Evolutionary conservation across 1,140 invertebrate species (phyloP).

Genomic region (Elymnias hypermnestra): DNA sequence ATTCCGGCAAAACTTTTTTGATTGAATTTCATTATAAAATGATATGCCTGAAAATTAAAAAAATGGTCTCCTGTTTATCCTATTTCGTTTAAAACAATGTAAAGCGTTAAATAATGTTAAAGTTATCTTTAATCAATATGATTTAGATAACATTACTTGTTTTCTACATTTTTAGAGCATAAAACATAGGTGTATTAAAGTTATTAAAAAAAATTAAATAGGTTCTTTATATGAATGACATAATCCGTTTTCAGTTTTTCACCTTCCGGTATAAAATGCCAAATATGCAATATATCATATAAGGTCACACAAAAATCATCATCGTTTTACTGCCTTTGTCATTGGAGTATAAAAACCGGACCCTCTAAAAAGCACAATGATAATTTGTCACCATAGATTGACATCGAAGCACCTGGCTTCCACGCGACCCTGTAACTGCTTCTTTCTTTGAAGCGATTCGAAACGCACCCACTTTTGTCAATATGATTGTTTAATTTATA

Average conservation of each 20-base stretch:
- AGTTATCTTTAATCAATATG: too few species aligned
- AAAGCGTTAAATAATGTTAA: too few species aligned
- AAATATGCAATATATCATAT: constrained; percentile 11
- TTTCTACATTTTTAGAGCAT: too few species aligned
- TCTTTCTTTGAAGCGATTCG: constrained; percentile 43
- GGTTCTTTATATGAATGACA: too few species aligned
- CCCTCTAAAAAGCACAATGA: constrained; percentile 47
- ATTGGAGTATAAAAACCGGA: constrained; percentile 22
- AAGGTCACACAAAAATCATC: constrained; percentile 21
- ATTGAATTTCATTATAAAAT: too few species aligned
- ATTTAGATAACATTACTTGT: too few species aligned
- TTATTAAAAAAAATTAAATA: too few species aligned
- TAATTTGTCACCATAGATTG: constrained; percentile 58
- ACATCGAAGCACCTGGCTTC: constrained; percentile 50
- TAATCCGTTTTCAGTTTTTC: neutral
- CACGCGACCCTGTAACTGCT: constrained; percentile 49
- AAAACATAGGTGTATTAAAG: too few species aligned
- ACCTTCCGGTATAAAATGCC: neutral
- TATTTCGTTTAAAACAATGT: too few species aligned
- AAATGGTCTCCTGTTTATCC: too few species aligned
- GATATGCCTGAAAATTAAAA: too few species aligned
- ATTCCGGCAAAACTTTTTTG: too few species aligned
- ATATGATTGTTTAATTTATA: constrained; percentile 68
- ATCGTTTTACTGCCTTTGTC: constrained; percentile 37
- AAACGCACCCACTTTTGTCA: constrained; percentile 56